Percentiles rank a stretch among this genome's conserved stretches.
Evolutionary conservation across 2,888 invertebrate genomes (phyloP).

Genomic region (Temnothorax ravouxi): DNA sequence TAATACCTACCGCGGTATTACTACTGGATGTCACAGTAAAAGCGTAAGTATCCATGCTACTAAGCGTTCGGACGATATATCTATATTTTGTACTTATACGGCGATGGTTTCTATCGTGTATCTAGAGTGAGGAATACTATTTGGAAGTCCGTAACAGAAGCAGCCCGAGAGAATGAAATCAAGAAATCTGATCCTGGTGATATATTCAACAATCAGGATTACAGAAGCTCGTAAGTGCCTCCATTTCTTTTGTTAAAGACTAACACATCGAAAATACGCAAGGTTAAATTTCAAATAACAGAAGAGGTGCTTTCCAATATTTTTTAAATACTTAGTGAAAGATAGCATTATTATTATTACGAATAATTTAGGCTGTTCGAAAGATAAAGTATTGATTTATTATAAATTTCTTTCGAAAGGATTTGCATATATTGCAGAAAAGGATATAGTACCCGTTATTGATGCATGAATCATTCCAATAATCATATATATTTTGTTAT

Average conservation of each 20-base stretch:
- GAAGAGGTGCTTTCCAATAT: not conserved
- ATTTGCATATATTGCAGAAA: not conserved
- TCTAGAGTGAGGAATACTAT: slow-evolving; percentile 93
- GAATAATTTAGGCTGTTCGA: not conserved
- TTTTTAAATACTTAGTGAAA: slow-evolving; percentile 1
- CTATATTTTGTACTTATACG: not conserved
- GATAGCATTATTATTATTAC: not conserved
- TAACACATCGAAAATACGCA: slow-evolving; percentile 26
- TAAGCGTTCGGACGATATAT: not conserved
- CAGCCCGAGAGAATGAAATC: slow-evolving; percentile 96
- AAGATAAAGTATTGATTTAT: slow-evolving; percentile 19
- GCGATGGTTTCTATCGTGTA: not conserved
- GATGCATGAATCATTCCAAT: slow-evolving; percentile 48
- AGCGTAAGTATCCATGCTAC: slow-evolving; percentile 90
- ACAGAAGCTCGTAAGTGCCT: slow-evolving; percentile 92
- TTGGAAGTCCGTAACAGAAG: slow-evolving; percentile 95
- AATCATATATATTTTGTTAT: slow-evolving; percentile 29
- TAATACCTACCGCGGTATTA: slow-evolving; percentile 95
- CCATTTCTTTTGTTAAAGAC: slow-evolving; percentile 20
- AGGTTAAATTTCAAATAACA: slow-evolving; percentile 8
- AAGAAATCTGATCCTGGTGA: slow-evolving; percentile 93
- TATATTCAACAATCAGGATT: slow-evolving; percentile 89
- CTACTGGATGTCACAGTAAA: slow-evolving; percentile 95
- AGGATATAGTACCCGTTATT: not conserved
- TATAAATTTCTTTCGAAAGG: slow-evolving; percentile 13